Evolutionary conservation across 2,888 invertebrate genomes (phyloP).

Genomic region (Torymus texanus): DNA sequence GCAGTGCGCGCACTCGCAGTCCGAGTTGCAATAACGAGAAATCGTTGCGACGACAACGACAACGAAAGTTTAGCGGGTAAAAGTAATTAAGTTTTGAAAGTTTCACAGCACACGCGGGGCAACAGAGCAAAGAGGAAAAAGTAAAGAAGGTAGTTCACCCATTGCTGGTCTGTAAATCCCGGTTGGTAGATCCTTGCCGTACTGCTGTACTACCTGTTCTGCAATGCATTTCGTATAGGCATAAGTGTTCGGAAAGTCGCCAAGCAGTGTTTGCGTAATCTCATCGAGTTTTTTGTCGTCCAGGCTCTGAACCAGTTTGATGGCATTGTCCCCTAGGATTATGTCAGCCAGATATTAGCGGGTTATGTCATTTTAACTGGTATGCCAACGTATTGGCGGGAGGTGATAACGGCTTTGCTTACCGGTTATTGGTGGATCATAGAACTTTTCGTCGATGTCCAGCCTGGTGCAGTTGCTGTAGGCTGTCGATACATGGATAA

Average conservation of each 20-base stretch:
- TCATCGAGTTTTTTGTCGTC: constrained; percentile 72
- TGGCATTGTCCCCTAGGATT: constrained; percentile 69
- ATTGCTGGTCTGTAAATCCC: constrained; percentile 84
- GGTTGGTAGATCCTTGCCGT: constrained; percentile 79
- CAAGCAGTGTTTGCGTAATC: constrained; percentile 69
- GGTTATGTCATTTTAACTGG: not conserved
- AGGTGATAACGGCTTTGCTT: not conserved
- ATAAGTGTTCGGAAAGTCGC: constrained; percentile 83
- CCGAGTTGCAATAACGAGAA: too few species aligned
- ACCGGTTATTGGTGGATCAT: constrained; percentile 70
- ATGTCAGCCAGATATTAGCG: constrained; percentile 7
- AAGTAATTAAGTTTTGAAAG: constrained; percentile 30
- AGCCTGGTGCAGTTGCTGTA: constrained; percentile 82
- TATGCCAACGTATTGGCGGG: not conserved
- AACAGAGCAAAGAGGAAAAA: constrained; percentile 3
- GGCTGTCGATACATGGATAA: constrained; percentile 88
- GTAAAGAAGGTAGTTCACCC: constrained; percentile 71
- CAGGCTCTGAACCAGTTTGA: constrained; percentile 68
- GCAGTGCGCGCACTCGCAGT: too few species aligned
- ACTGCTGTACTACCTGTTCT: constrained; percentile 79
- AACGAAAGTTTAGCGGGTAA: constrained; percentile 13
- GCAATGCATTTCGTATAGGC: constrained; percentile 84
- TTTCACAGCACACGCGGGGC: not conserved
- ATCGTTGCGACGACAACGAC: not conserved
- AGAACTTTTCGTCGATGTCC: constrained; percentile 74